Conservation (phyloP, 2,888 invertebrate genomes). For the Leptinotarsa rubiginosa region DNA sequence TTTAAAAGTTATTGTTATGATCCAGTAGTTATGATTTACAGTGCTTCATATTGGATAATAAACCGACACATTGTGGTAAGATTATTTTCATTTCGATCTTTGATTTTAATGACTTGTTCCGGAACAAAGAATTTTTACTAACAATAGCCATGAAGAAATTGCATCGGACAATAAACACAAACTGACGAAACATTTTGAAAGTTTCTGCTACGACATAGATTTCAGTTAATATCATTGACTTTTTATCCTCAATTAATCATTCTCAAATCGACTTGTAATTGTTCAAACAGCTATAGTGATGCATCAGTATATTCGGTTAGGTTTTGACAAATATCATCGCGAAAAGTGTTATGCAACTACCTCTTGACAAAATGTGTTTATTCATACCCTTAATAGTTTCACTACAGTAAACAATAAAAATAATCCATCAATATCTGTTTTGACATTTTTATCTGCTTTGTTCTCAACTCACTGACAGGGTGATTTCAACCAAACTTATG, state of each 20-base stretch:
- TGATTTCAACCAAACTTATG: too few species aligned
- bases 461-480: too few species aligned
- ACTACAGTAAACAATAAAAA: too few species aligned
- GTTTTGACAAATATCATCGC: too few species aligned
- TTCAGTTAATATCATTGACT: neutral
- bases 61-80: slow-evolving; percentile 39
- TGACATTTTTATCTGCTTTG: too few species aligned
- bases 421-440: too few species aligned
- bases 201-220: neutral
- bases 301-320: too few species aligned
- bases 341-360: too few species aligned
- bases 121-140: slow-evolving; percentile 37
- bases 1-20: slow-evolving; percentile 33
- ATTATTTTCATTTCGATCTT: slow-evolving; percentile 23
- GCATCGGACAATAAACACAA: slow-evolving; percentile 7
- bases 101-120: slow-evolving; percentile 29
- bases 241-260: neutral
- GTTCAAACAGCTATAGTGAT: neutral
- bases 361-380: too few species aligned
- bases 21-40: slow-evolving; percentile 36
- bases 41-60: slow-evolving; percentile 38
- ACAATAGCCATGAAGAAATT: slow-evolving; percentile 20
- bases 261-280: neutral
- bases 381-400: too few species aligned
- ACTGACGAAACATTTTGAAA: slow-evolving; percentile 17